Evolutionary conservation across 2,888 invertebrate species (phyloP), one percentile per base, ranked within the genome.

Genomic region (Eilema griseolum): DNA sequence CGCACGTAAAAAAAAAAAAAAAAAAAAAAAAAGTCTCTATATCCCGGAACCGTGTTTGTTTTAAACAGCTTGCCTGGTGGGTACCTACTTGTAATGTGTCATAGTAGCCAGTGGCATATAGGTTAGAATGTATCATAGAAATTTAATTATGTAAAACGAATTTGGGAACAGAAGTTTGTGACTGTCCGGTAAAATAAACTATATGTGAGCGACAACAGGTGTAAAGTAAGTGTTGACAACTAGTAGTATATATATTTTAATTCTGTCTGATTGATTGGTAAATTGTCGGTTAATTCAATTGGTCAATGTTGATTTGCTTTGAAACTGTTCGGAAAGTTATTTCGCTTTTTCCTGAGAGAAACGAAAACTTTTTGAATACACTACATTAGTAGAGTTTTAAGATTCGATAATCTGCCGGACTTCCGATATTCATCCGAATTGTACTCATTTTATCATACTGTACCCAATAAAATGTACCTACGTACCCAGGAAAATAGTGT

Each of bases 381-480:
- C n/a, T n/a, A n/a, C n/a, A n/a, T n/a, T n/a, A n/a, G n/a, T n/a
- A n/a, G n/a, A n/a, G n/a, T n/a, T n/a, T n/a, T n/a, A n/a, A n/a
- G n/a, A n/a, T n/a, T n/a, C n/a, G n/a, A n/a, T n/a, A n/a, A 4
- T 3, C 5, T 28, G 3, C 5, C 28, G 3, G 28, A 60, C 7
- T 61, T 33, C 31, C 12, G 12, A 67, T 24, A 56, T 67, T 61
- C 52, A 61, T 7, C 23, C 20, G 31, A 41, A 41, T 52, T 28
- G 24, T 23, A 33, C 23, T 33, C 11, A 52, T 31, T 61, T 14
- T 52, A 67, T 14, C 31, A 24, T 52, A n/a, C 24, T 20, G 20
- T 37, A 24, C 31, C 31, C 8, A 33, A 33, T 31, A 67, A 63
- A 26, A 41, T 41, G 41, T 65, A 66, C 57, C 16, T 66, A 65